phyloP scores from a whole-genome alignment of 2,113 vertebrate species.

The Sminthopsis crassicaudata region DNA sequence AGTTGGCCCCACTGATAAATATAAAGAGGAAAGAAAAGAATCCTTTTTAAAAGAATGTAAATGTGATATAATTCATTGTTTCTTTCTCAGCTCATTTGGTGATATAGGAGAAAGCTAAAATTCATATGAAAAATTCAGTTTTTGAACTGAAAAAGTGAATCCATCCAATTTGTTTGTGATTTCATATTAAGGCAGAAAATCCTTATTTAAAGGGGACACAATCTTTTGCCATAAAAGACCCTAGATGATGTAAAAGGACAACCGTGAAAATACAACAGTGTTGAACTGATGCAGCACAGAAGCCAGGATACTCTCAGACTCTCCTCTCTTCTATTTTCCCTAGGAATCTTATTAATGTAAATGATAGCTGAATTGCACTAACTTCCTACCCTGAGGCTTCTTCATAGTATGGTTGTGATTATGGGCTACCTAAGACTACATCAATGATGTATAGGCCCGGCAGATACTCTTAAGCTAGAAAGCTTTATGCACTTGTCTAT shows the following conservation, averaged over 20 bases:
- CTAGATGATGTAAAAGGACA: background rate
- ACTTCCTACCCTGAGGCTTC: background rate
- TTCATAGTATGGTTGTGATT: background rate
- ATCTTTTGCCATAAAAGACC: slow-evolving; percentile 48
- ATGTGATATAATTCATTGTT: background rate
- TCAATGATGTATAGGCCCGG: background rate
- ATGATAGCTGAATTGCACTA: background rate
- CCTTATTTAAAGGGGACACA: slow-evolving; percentile 13
- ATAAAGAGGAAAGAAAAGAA: background rate
- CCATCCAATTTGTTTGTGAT: slow-evolving; percentile 1
- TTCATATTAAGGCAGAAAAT: slow-evolving; percentile 26
- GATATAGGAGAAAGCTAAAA: background rate
- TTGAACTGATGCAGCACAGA: background rate
- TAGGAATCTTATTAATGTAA: background rate
- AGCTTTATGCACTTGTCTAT: background rate
- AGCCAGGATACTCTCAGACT: background rate
- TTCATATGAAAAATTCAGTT: slow-evolving; percentile 30
- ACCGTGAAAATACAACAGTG: background rate
- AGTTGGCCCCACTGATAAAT: background rate
- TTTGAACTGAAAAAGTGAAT: slow-evolving; percentile 33
- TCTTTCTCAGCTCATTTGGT: slow-evolving; percentile 3
- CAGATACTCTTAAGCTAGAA: background rate
- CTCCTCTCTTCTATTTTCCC: background rate
- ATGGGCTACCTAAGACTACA: background rate
- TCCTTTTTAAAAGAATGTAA: background rate